Conservation (phyloP, 1,140 invertebrate genomes). For the Drosophila pallidifrons region DNA sequence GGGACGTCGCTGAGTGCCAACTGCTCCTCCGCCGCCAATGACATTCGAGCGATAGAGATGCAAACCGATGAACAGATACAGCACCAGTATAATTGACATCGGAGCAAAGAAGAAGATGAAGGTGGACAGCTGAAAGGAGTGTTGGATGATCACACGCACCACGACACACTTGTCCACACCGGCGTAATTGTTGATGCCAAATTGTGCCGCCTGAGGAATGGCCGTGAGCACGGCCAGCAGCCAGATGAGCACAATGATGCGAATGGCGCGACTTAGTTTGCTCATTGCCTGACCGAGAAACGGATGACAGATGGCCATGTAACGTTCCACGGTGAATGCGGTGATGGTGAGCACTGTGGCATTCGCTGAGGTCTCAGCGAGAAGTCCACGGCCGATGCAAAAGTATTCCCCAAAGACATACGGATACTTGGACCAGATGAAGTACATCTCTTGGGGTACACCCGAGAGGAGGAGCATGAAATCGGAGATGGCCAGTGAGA, state of each 20-base stretch:
- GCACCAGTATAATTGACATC: slow-evolving; percentile 90
- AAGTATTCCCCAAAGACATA: slow-evolving; percentile 95
- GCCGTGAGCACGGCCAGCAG: slow-evolving; percentile 90
- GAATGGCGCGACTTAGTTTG: slow-evolving; percentile 90
- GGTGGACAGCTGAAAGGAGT: slow-evolving; percentile 90
- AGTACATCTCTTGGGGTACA: slow-evolving; percentile 93
- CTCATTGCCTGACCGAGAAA: slow-evolving; percentile 95
- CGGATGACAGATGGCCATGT: slow-evolving; percentile 97
- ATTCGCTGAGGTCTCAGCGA: slow-evolving; percentile 96
- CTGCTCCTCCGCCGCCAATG: slow-evolving; percentile 64
- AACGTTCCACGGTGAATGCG: slow-evolving; percentile 97
- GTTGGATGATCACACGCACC: slow-evolving; percentile 86
- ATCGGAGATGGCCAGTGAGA: slow-evolving; percentile 97
- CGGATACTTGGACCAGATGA: slow-evolving; percentile 94
- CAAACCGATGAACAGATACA: slow-evolving; percentile 90
- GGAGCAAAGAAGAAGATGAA: slow-evolving; percentile 92
- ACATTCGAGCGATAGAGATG: slow-evolving; percentile 86
- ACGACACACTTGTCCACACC: slow-evolving; percentile 86
- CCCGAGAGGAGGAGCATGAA: slow-evolving; percentile 93
- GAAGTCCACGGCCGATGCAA: slow-evolving; percentile 93
- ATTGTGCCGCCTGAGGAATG: slow-evolving; percentile 92
- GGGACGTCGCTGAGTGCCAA: neutral
- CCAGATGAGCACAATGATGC: slow-evolving; percentile 89
- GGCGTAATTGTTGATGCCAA: slow-evolving; percentile 87
- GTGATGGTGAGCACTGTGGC: slow-evolving; percentile 97